A percentile compares a stretch with the other conserved stretches of the same genome.
Conservation (phyloP, 2,797 vertebrate species). For the Pelodytes ibericus region DNA sequence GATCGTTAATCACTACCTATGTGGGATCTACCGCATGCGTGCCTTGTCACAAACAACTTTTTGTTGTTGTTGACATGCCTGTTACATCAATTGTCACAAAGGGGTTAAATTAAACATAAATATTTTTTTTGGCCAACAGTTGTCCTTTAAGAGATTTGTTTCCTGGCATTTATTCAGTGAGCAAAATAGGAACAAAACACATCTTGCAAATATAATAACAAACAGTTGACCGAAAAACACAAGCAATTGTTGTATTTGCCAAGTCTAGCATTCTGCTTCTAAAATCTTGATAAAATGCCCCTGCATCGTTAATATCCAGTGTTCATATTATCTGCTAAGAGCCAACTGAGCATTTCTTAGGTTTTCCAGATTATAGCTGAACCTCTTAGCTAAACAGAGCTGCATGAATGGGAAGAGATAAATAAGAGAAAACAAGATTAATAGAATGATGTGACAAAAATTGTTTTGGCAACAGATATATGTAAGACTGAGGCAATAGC, state of each 20-base stretch:
- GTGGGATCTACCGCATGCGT: too few species aligned
- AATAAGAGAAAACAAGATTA: slow-evolving; percentile 28
- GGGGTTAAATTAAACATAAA: too few species aligned
- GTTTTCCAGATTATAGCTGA: slow-evolving; percentile 35
- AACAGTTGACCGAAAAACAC: background rate
- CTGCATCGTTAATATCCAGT: slow-evolving; percentile 11
- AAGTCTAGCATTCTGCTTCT: background rate
- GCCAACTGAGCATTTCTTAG: slow-evolving; percentile 12
- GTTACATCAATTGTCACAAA: too few species aligned
- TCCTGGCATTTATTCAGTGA: background rate
- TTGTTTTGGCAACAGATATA: slow-evolving; percentile 10
- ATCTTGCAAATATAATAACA: background rate
- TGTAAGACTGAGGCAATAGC: background rate
- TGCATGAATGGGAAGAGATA: slow-evolving; percentile 31
- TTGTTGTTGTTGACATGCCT: too few species aligned
- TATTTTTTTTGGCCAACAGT: slow-evolving; percentile 12
- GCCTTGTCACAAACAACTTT: too few species aligned
- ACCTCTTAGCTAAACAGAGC: slow-evolving; percentile 34
- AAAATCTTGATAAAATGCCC: slow-evolving; percentile 27
- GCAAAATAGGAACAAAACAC: background rate
- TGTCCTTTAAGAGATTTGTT: slow-evolving; percentile 11
- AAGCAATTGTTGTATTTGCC: slow-evolving; percentile 4
- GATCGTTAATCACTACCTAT: too few species aligned
- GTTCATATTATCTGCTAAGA: slow-evolving; percentile 10
- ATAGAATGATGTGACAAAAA: slow-evolving; percentile 8